Percentiles rank a stretch among this genome's conserved stretches.
These are phyloP conservation scores for Drosophila sucinea DNA, from an alignment of 1,140 invertebrate species.

Conservation along the genomic window DNA sequence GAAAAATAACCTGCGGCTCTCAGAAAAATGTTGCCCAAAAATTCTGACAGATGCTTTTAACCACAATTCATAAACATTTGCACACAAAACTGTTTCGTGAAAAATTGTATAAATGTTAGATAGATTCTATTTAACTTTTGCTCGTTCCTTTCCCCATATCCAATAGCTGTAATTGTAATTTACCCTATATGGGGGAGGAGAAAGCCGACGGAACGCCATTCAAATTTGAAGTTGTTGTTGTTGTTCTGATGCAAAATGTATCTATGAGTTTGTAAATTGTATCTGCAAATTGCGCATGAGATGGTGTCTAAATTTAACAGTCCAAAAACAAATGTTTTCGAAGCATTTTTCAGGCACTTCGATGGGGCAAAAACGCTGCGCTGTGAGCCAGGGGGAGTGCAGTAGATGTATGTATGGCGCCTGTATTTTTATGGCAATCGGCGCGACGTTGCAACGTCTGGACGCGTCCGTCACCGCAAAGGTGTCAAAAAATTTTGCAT, in stretches of 20 bases:
- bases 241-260: conserved; percentile 27
- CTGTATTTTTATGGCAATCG: conserved; percentile 65
- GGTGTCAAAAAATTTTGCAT: conserved; percentile 70
- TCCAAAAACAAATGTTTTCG: conserved; percentile 53
- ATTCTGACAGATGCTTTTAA: conserved; percentile 58
- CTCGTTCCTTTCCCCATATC: conserved; percentile 13
- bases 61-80: conserved; percentile 69
- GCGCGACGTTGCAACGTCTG: conserved; percentile 50
- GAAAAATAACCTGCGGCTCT: conserved; percentile 45
- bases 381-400: neutral
- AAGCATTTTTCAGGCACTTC: conserved; percentile 41
- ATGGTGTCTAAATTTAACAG: conserved; percentile 66
- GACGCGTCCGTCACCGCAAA: conserved; percentile 69
- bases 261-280: conserved; percentile 36
- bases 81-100: conserved; percentile 32
- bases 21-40: conserved; percentile 24
- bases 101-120: conserved; percentile 41
- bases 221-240: conserved; percentile 31
- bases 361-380: neutral
- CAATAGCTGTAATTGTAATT: neutral
- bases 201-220: conserved; percentile 20
- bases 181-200: neutral
- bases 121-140: conserved; percentile 65
- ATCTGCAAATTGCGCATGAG: conserved; percentile 28
- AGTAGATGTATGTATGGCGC: conserved; percentile 52